Evolutionary conservation across 2,113 vertebrate genomes (phyloP).

Genomic region (Paedocypris sp.): DNA sequence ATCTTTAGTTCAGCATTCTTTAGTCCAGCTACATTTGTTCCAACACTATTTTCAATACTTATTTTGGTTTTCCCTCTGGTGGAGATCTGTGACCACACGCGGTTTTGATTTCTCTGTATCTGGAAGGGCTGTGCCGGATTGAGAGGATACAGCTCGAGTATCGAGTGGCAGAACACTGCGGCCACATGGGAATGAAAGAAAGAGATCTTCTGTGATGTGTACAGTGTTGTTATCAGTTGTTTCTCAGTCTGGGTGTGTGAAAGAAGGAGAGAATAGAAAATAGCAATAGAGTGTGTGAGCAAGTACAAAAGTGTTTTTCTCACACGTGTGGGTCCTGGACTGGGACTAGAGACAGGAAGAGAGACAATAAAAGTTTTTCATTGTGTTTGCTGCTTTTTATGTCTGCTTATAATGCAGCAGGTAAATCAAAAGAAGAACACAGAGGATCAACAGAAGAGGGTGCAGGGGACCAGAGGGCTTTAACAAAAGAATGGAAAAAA

Average conservation of each 20-base stretch:
- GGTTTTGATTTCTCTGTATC: constrained; percentile 29
- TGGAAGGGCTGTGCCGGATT: constrained; percentile 16
- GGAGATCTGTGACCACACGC: constrained; percentile 11
- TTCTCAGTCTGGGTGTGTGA: constrained; percentile 19
- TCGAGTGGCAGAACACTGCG: constrained; percentile 39
- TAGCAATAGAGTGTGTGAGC: not conserved
- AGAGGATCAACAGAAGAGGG: constrained; percentile 2
- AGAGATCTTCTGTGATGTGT: constrained; percentile 28
- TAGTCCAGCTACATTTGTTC: not conserved
- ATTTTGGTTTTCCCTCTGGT: not conserved
- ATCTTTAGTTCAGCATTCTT: too few relatives aligned
- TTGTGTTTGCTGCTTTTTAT: constrained; percentile 28
- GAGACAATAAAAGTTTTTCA: constrained; percentile 30
- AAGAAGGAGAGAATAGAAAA: not conserved
- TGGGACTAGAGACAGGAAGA: constrained; percentile 39
- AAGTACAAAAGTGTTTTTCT: constrained; percentile 7
- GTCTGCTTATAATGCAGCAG: constrained; percentile 22
- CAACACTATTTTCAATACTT: not conserved
- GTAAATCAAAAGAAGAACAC: constrained; percentile 16
- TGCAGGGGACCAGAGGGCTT: constrained; percentile 1
- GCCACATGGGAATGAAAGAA: constrained; percentile 33
- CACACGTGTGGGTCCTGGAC: constrained; percentile 32
- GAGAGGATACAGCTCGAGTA: constrained; percentile 30
- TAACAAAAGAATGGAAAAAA: constrained; percentile 35
- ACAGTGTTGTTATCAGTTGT: constrained; percentile 27